Evolutionary conservation across 2,888 invertebrate genomes (phyloP), one percentile per base, ranked within the genome.

Genomic region (Agrilus mali): DNA sequence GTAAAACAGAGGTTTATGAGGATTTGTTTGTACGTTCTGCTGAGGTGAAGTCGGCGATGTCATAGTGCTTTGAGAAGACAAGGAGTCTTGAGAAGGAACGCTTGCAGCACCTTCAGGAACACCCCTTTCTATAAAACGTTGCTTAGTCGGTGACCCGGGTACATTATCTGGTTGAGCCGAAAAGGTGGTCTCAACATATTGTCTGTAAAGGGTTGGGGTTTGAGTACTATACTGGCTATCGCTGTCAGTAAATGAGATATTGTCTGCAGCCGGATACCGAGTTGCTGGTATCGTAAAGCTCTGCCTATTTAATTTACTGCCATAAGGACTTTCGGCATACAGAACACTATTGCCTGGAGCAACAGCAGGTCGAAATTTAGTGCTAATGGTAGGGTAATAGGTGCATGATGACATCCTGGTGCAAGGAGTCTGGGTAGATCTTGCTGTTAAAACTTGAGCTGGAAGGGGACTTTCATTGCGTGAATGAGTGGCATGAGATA

Each of bases 21-120:
- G 63, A 61, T 55, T 66, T 60, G 43, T 64, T 63, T 68, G 68
- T 45, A 70, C 71, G 1, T 73, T 72, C 15, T 72, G 70, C 47
- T 74, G 73, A 20, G 72, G 61, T 4, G 71, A 69, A 40, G 70
- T 65, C 58, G 66, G 56, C 32, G 55, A 59, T 41, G 60, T 59
- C 50, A 59, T 53, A 52, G 62, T 60, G 49, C 63, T 63, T 42
- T 66, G 63, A 35, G 64, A 45, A 50, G 55, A 44, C 47, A 70
- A 65, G 1, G 72, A 72, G 31, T 80, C 80, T 52, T 80, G 80
- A 0, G 80, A 75, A 0, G 79, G 78, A 2, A 77, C 80, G 40
- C 84, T 79, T 2, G 83, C 80, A 2, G 79, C 79, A 8, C 83
- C 84, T 60, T 83, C 83, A 2, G 87, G 83, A 3, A 78, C 81